Evolutionary conservation across 2,888 invertebrate species (phyloP).

Genomic region (Leuctra nigra): DNA sequence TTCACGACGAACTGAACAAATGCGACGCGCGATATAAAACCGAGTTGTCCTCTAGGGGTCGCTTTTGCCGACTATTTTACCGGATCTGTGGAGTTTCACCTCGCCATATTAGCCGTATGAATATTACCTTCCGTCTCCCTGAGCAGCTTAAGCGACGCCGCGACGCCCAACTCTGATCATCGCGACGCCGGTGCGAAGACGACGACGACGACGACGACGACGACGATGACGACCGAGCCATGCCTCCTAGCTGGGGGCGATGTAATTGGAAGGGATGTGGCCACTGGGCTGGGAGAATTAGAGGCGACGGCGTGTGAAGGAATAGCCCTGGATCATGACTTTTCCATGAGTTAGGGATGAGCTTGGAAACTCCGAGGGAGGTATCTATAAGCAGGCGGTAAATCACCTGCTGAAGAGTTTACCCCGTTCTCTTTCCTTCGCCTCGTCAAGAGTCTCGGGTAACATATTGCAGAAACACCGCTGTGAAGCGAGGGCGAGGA

Average conservation of each 20-base stretch:
- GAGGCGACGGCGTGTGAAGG: slow-evolving; percentile 22
- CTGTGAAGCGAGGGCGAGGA: neutral
- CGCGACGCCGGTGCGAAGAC: neutral
- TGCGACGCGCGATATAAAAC: neutral
- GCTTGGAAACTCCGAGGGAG: slow-evolving; percentile 1
- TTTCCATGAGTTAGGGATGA: slow-evolving; percentile 17
- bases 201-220: neutral
- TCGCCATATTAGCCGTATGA: slow-evolving; percentile 14
- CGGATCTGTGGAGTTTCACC: neutral
- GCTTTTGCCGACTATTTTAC: neutral
- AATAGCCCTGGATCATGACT: slow-evolving; percentile 20
- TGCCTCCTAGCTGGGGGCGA: neutral
- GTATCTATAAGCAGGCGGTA: neutral
- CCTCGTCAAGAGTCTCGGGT: neutral
- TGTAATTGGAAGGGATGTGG: slow-evolving; percentile 20
- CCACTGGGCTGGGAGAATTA: slow-evolving; percentile 19
- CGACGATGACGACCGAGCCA: neutral
- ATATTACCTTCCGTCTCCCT: slow-evolving; percentile 2
- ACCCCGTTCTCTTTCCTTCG: neutral
- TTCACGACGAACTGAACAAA: too few relatives aligned
- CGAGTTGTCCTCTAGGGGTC: neutral
- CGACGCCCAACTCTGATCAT: neutral
- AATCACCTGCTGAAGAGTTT: slow-evolving; percentile 16
- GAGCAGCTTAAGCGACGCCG: neutral
- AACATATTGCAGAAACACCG: neutral